Conservation (phyloP, 2,113 vertebrate species). For the Benitochromis conjunctus region DNA sequence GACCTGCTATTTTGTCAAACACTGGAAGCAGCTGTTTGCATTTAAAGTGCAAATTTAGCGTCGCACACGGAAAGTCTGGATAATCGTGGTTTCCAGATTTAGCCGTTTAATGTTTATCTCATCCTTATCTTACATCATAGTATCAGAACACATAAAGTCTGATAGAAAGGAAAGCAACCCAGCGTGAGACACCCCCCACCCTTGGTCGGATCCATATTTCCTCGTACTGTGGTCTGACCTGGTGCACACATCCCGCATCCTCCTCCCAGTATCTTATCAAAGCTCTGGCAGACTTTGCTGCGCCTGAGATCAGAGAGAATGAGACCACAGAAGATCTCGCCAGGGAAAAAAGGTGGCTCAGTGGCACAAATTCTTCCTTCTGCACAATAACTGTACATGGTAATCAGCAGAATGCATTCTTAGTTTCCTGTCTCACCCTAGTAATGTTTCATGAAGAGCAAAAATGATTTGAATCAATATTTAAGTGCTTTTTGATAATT, state of each 20-base stretch:
- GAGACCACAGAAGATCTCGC: conserved; percentile 30
- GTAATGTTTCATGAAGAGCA: neutral
- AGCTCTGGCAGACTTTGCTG: conserved; percentile 49
- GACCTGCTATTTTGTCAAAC: conserved; percentile 42
- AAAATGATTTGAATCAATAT: neutral
- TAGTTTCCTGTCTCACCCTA: neutral
- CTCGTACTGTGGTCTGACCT: conserved; percentile 41
- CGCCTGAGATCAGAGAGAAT: conserved; percentile 39
- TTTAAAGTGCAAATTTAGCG: conserved; percentile 61
- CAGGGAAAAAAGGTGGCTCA: conserved; percentile 34
- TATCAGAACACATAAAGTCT: neutral
- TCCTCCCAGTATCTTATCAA: conserved; percentile 55
- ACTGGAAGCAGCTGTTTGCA: conserved; percentile 33
- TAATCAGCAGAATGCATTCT: neutral
- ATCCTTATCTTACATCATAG: conserved; percentile 16
- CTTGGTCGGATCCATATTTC: conserved; percentile 28
- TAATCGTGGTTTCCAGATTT: conserved; percentile 44
- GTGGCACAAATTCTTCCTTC: conserved; percentile 36
- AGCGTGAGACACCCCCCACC: neutral
- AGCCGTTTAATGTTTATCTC: conserved; percentile 37
- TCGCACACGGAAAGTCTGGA: conserved; percentile 6
- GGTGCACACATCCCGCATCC: conserved; percentile 8
- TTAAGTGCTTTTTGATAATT: neutral
- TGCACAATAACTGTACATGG: conserved; percentile 1
- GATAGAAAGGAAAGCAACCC: conserved; percentile 24